Evolutionary conservation across 92 coral and sea anemone genomes (phyloP).

Genomic region (Montipora capitata): DNA sequence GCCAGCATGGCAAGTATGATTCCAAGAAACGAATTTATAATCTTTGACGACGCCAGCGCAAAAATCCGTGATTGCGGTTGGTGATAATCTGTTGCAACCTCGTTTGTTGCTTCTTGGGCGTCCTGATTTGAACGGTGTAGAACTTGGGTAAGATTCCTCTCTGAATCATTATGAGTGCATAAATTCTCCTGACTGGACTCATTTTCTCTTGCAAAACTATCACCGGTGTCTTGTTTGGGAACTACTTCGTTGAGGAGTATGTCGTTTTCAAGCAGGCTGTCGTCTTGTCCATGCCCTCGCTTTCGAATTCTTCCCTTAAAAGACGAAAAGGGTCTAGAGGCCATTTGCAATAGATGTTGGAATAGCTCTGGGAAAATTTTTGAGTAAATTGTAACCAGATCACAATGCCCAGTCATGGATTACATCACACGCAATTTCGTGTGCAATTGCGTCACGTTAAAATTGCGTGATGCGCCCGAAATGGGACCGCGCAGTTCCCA

Average conservation of each 20-base stretch:
- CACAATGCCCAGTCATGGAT: neutral
- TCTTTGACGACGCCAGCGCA: neutral
- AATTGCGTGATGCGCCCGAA: too few relatives aligned
- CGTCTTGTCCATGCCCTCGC: neutral
- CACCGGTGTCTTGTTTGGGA: neutral
- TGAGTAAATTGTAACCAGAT: neutral
- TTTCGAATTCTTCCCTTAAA: neutral
- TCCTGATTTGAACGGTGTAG: too few relatives aligned
- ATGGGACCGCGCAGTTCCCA: too few relatives aligned
- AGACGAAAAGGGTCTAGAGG: conserved; percentile 8
- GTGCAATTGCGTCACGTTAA: too few relatives aligned
- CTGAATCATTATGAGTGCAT: too few relatives aligned
- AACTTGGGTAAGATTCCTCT: neutral
- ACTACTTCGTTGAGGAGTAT: neutral
- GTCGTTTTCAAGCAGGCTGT: conserved; percentile 36
- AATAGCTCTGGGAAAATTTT: neutral
- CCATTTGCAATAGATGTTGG: neutral
- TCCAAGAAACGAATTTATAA: conserved; percentile 8
- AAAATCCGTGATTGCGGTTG: neutral
- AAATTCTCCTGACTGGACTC: too few relatives aligned
- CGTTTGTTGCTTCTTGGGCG: neutral
- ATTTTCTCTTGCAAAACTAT: neutral
- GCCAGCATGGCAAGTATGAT: conserved; percentile 36
- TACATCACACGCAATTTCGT: too few relatives aligned
- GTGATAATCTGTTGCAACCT: too few relatives aligned